Evolutionary conservation across 2,888 invertebrate species (phyloP).

Genomic region (Eupithecia exiguata): DNA sequence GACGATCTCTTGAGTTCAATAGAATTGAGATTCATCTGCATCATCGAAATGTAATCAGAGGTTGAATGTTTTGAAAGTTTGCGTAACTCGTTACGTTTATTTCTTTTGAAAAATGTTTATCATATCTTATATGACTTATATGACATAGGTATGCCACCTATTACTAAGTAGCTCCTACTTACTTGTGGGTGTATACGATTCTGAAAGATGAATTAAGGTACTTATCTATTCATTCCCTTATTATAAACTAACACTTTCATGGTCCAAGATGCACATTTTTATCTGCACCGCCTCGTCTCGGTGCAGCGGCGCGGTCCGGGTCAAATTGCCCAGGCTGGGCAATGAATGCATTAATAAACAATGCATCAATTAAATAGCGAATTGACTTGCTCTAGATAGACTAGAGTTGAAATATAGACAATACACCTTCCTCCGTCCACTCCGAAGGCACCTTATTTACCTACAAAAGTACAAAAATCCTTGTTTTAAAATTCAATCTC

Average conservation of each 20-base stretch:
- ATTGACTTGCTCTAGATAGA: background rate
- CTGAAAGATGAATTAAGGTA: background rate
- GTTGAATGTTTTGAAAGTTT: conserved; percentile 30
- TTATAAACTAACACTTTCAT: background rate
- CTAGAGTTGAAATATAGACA: background rate
- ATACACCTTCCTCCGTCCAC: background rate
- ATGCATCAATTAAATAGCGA: background rate
- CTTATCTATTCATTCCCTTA: background rate
- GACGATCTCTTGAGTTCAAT: conserved; percentile 11
- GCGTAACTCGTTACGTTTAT: conserved; percentile 14
- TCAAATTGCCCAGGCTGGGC: too few relatives aligned
- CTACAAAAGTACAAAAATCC: background rate
- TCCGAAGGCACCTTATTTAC: background rate
- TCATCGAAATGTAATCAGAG: conserved; percentile 21
- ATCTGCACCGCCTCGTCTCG: too few relatives aligned
- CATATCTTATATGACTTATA: too few relatives aligned
- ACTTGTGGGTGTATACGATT: background rate
- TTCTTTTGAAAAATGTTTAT: conserved; percentile 15
- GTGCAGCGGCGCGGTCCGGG: too few relatives aligned
- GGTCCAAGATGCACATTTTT: too few relatives aligned
- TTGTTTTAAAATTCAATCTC: background rate
- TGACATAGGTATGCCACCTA: too few relatives aligned
- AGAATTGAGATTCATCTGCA: conserved; percentile 25
- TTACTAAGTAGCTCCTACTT: too few relatives aligned
- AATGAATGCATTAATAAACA: background rate